Evolutionary conservation across 2,888 invertebrate species (phyloP), one percentile per base, ranked within the genome.

Genomic region (Aphodius sticticus): DNA sequence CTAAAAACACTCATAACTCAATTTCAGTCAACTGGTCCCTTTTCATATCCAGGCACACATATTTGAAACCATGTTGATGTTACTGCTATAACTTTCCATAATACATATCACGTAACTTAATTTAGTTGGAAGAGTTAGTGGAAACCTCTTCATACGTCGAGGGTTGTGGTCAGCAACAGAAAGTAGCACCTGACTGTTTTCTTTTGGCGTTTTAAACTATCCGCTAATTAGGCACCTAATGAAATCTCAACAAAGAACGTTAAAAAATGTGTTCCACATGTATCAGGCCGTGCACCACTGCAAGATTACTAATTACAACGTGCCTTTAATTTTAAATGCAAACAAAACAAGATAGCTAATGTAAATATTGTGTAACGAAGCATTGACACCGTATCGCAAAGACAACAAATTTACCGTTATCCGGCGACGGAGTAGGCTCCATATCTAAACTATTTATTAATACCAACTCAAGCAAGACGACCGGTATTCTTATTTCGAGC

Each of bases 381-480:
- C 12, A 53, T 53, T 53, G 53, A 53, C 53, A 53, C 53, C 53
- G 53, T 53, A 53, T 12, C 53, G 7, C 2, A 53, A 53, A 53
- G 53, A 53, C 53, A 53, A 53, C 53, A 12, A 53, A 53, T 53
- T 53, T 53, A 53, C 53, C 1, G 53, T 53, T 53, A 53, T 53
- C 53, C 6, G 53, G 12, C 53, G 53, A 53, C 12, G 1, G 7
- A 9, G 9, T 3, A 12, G 53, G 53, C 53, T 53, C 53, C 53
- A 53, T 53, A 53, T 53, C 53, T 53, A 53, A 53, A 53, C 53
- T 9, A 53, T 53, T 53, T 53, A 53, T 53, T 53, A 53, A 53
- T 53, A 53, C 53, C 53, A 53, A 53, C 53, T 53, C 53, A 53
- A 53, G 53, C 53, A 53, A 53, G 53, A 53, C 53, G 53, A 53